phyloP scores from a whole-genome alignment of 2,113 vertebrate species.

The Myrmophylax atrothorax region DNA sequence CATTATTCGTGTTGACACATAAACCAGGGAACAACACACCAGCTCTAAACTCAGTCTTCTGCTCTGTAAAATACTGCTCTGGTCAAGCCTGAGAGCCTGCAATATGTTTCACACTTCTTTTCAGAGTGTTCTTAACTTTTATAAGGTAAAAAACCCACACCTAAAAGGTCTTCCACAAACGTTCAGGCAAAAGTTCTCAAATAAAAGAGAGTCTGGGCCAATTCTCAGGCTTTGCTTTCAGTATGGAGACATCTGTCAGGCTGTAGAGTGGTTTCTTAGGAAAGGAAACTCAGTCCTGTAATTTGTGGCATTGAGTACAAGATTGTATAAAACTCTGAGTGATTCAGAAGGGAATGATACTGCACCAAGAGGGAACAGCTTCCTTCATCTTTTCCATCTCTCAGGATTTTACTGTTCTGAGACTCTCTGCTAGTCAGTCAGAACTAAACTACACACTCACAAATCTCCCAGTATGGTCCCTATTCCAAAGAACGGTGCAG shows the following conservation, averaged over 20 bases:
- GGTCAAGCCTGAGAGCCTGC: conserved; percentile 9
- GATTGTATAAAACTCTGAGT: not conserved
- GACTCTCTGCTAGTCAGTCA: not conserved
- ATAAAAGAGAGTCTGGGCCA: not conserved
- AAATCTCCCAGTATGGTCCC: not conserved
- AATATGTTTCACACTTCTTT: not conserved
- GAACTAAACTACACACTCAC: not conserved
- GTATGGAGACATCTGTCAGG: not conserved
- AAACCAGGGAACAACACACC: conserved; percentile 8
- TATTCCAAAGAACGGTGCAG: not conserved
- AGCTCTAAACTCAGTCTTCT: conserved; percentile 26
- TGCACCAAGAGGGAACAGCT: not conserved
- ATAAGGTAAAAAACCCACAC: not conserved
- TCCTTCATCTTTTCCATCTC: not conserved
- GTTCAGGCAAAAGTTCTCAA: not conserved
- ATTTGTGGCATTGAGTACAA: not conserved
- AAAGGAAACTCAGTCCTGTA: not conserved
- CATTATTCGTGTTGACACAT: not conserved
- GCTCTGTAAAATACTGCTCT: conserved; percentile 22
- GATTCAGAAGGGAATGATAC: not conserved
- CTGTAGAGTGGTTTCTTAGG: not conserved
- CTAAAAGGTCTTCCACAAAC: not conserved
- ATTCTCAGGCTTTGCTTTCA: not conserved
- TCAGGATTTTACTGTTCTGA: not conserved
- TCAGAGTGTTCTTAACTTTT: not conserved